Evolutionary conservation across 1,140 invertebrate genomes (phyloP), one percentile per base, ranked within the genome.

Genomic region (Caenorhabditis remanei): DNA sequence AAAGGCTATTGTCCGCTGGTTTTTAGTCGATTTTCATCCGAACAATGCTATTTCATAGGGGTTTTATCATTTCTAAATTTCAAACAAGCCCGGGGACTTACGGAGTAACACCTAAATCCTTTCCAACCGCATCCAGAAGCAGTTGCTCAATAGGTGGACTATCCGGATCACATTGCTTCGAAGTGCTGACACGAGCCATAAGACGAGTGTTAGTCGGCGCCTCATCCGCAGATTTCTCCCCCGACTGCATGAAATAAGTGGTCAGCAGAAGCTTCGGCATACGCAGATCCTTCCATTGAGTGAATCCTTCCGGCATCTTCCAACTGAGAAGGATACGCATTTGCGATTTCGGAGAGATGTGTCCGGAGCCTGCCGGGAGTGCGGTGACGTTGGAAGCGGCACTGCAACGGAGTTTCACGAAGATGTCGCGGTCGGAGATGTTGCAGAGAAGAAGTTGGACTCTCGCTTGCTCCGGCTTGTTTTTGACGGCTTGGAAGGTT

Each of bases 111-210:
- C 71, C 71, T 11, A 24, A 24, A 79, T 79, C 71, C 46, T 87
- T 61, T 1, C 83, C 83, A 24, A 88, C 71, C 19, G 88, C 88
- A 61, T 89, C 88, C 4, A 89, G 58, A 40, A 89, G 87, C 50
- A 89, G 40, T 84, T 89, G 88, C 58, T 89, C 88, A n/a, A 88
- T 84, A 9, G 88, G 88, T 19, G 88, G 86, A 50, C 71, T 67
- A 40, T 58, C 46, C 40, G 84, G 43, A 48, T 84, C 71, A 53
- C 88, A 89, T 19, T 41, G 43, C 79, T 83, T 85, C 11, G 86
- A 55, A 16, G 43, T 61, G 56, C 83, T 85, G 0, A 89, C 82
- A 14, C 87, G 67, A 48, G 83, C 88, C 21, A 84, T 24, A 4
- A 89, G 87, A 55, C 88, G 87, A 8, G 87, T 89, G 43, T 85